Base-by-base conservation (phyloP, 2,888 invertebrate species). In the Ceramica pisi region DNA sequence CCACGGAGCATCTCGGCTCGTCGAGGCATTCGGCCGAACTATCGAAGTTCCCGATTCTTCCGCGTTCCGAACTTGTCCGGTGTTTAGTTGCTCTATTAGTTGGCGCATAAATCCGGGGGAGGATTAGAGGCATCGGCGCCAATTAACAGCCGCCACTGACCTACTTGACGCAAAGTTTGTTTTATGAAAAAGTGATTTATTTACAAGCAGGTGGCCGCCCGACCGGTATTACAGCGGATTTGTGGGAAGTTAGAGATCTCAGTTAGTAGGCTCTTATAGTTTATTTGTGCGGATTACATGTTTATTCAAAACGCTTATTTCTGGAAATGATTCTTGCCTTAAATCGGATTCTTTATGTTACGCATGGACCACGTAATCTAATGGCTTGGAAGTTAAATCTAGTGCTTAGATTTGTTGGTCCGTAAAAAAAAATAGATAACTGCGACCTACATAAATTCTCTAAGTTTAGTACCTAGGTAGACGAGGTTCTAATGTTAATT, bases 11-110 rank as follows among this genome's bases (percentile, higher is more conserved):
- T 60, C 69, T 48, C 31, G 51, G 26, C 26, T 56, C 38, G 68
- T 35, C 31, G 51, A 35, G 46, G 53, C 55, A 56, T 44, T 59
- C 60, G 48, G n/a, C 38, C 23, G 44, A 73, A 68, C 74, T 81
- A 69, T 73, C 50, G 59, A 78, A 80, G 71, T 78, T 77, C 57
- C 56, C 55, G 71, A 75, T 83, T 83, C 83, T 81, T 85, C 78
- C 53, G 61, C 53, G 67, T 56, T 67, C 8, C 55, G 60, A 80
- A 81, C 64, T 81, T 80, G 65, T 51, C 53, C 78, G 75, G 63
- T 81, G 79, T 80, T 81, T 75, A 85, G 75, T 78, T 48, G 75
- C 73, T 83, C 76, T 78, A 79, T 82, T 83, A 79, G 85, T 74
- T 57, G 71, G 64, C 38, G 56, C 67, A 80, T 85, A 78, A 78